Base-by-base conservation (phyloP, 2,797 vertebrate species). In the Micromesistius poutassou region DNA sequence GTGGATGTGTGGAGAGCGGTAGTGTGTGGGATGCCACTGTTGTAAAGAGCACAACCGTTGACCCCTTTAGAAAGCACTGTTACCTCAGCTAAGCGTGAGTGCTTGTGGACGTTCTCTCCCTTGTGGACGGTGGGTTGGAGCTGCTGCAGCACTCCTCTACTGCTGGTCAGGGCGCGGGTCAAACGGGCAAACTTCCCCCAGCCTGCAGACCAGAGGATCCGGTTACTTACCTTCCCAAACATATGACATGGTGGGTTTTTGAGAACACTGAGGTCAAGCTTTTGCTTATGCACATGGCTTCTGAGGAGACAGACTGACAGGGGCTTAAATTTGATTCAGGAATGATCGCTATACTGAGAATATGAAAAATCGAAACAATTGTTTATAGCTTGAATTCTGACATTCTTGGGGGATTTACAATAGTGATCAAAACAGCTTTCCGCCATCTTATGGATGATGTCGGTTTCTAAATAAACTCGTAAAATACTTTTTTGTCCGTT, bases 161-260 rank as follows among this genome's bases (percentile, higher is more conserved):
- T 99, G 95, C 98, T 99, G 0, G 98, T 99, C 33, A 99, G 94
- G 10, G 98, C 98, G 84, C 98, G 96, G 78, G 98, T 99, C 89
- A 99, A 90, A 72, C 98, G 96, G 31, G 98, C 98, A 86, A 99
- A 97, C 93, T 99, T 99, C 50, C 97, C 98, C 98, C 98, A 99
- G 78, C 98, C 98, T 99, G 82, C 80, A 77, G 87, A 87, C 42
- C 62, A 68, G 28, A 68, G 62, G 6, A 28, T 68, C 62, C 10
- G 62, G 62, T 66, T 66, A 66, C 55, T 66, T 68, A 6, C 1
- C 7, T 62, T 62, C 62, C 62, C n/a, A 62, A 62, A 68, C 62
- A 12, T 68, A 28, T 68, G 62, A 68, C n/a, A 28, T 12, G 62
- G 25, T 12, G 62, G n/a, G 25, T 9, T 10, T 62, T 25, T 68